Evolutionary conservation across 2,113 vertebrate genomes (phyloP), one percentile per base, ranked within the genome.

Genomic region (Rattus norvegicus): DNA sequence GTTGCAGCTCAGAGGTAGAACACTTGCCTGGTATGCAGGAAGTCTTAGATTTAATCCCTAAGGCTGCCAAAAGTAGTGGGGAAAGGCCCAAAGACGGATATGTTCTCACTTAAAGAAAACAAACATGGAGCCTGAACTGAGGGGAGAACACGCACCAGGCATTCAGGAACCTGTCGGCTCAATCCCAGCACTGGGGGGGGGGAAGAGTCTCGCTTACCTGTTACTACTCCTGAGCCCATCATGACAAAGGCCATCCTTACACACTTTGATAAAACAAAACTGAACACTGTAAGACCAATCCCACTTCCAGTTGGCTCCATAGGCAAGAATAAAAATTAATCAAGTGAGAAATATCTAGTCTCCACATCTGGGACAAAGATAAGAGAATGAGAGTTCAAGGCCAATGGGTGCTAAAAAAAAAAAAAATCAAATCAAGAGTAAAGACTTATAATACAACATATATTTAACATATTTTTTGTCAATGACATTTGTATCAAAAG

Each of bases 251-350:
- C 77, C 52, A 16, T 30, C 16, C 28, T 43, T 47, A 77, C 33
- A 70, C 43, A 85, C 52, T 39, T 47, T 47, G 43, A 33, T 91
- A 84, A 94, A 95, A 94, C 79, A 95, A 93, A 72, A 72, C 16
- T 67, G n/a, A 94, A 80, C 26, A n/a, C 22, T 33, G 10, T n/a
- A 91, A 65, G 28, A 69, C 28, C n/a, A 81, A 49, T 17, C 49
- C 33, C 24, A 69, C 75, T 94, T 43, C 67, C n/a, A 94, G 49
- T 33, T 39, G 30, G n/a, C 90, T 49, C 81, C 75, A 81, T 33
- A 33, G 87, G 12, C 59, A 77, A 87, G 72, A 92, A 88, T 47
- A 81, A 92, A 94, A 92, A 65, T n/a, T 70, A 56, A 61, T 52
- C 72, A 70, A 63, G 49, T 17, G 67, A 88, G 49, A 36, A 33